Conservation (phyloP, 2,888 invertebrate genomes). For the Dasysyrphus tricinctus region DNA sequence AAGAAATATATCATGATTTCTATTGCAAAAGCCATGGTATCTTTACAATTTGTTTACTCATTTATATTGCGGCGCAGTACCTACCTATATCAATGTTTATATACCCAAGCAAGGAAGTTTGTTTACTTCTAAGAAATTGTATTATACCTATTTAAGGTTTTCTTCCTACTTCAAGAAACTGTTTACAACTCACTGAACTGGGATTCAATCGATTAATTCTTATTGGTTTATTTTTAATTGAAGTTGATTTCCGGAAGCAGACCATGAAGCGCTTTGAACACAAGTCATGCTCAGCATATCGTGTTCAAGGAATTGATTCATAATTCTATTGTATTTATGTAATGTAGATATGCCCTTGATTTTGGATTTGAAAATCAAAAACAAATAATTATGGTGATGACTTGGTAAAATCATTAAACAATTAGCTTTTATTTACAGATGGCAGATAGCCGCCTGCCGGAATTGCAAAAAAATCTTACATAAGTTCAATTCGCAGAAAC, state of each 20-base stretch:
- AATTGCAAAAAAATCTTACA: neutral
- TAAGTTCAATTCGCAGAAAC: neutral
- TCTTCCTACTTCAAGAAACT: neutral
- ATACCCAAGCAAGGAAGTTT: no score
- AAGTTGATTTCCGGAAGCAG: neutral
- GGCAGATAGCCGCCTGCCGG: neutral
- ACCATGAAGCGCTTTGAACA: neutral
- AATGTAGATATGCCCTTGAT: neutral
- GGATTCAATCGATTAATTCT: neutral
- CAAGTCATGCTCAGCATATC: constrained; percentile 5
- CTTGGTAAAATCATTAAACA: neutral
- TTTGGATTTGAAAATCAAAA: neutral
- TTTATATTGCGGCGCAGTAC: neutral
- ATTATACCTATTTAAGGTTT: no score
- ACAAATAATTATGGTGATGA: neutral
- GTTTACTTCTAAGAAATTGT: no score
- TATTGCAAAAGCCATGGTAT: no score
- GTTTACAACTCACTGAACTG: neutral
- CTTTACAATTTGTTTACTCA: neutral
- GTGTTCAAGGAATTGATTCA: constrained; percentile 1
- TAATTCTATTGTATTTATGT: neutral
- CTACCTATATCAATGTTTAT: neutral
- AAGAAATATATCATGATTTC: no score
- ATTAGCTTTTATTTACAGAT: no score
- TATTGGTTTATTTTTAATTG: neutral